Evolutionary conservation across 1,140 invertebrate genomes (phyloP), one percentile per base, ranked within the genome.

Genomic region (Holcopasites calliopsidis): DNA sequence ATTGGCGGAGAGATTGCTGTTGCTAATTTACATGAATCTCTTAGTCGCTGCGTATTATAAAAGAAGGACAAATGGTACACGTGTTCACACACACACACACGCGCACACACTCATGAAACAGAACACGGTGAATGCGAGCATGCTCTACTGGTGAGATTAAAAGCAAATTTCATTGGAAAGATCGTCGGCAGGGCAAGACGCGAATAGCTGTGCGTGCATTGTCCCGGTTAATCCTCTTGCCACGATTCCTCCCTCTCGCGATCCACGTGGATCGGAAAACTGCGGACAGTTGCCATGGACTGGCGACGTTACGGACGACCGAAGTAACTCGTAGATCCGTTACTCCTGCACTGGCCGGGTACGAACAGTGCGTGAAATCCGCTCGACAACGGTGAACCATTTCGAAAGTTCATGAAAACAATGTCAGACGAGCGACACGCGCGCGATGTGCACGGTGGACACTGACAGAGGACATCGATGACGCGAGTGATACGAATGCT

Each of bases 261-360:
- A 57, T 54, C 49, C 18, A 18, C 35, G 35, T 31, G 38, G n/a
- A 71, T 23, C 23, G 31, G 60, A 79, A 80, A 80, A 79, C 70
- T 76, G 71, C 58, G 21, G 70, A 75, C 79, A 38, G 77, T 81
- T 74, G 75, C 61, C 40, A 49, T 47, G 61, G 50, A 35, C 16
- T 71, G 80, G 76, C 77, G 77, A 65, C 77, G 79, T 69, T 47
- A 80, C 57, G 77, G 52, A 23, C 42, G 65, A 76, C 33, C 21
- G 65, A 76, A 65, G n/a, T 65, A 81, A 76, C 72, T 71, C 77
- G 40, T 58, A 68, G 72, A 62, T 76, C 79, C 79, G 79, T 81
- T 81, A 81, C 70, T 62, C 75, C 61, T 69, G 64, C 76, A 61
- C 55, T 38, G 26, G 26, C 11, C 31, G 2, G 16, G 1, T 21